phyloP scores from a whole-genome alignment of 2,888 invertebrate genomes.

The Gymnosoma rotundatum region DNA sequence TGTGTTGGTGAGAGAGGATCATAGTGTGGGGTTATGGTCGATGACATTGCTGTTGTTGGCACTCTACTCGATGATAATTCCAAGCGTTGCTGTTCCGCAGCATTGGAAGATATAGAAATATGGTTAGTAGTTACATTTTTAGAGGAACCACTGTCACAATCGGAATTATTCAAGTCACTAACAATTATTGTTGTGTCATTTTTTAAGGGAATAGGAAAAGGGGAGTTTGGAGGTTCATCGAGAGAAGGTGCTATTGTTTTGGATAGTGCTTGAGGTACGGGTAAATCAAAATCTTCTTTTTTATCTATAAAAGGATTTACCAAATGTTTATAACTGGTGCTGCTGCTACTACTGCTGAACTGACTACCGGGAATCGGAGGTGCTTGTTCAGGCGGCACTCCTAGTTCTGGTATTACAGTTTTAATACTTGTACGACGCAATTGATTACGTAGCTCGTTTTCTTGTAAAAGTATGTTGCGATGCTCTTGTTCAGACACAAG shows the following conservation, averaged over 20 bases:
- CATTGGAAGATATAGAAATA: constrained; percentile 71
- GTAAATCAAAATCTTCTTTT: constrained; percentile 76
- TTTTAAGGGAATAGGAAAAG: constrained; percentile 14
- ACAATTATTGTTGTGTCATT: constrained; percentile 46
- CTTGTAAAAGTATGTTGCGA: constrained; percentile 80
- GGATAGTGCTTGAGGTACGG: constrained; percentile 75
- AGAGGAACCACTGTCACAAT: constrained; percentile 70
- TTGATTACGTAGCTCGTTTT: constrained; percentile 81
- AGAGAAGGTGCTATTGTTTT: constrained; percentile 8
- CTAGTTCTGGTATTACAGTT: constrained; percentile 72
- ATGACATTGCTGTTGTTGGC: constrained; percentile 59
- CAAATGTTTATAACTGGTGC: constrained; percentile 74
- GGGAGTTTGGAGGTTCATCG: background rate
- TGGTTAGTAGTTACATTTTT: constrained; percentile 71
- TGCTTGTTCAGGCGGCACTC: constrained; percentile 75
- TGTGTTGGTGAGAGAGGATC: constrained; percentile 78
- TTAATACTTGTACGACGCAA: constrained; percentile 72
- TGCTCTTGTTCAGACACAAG: constrained; percentile 81
- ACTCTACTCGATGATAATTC: constrained; percentile 56
- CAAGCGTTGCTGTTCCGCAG: constrained; percentile 72
- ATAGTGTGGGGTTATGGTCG: constrained; percentile 68
- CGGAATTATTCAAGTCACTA: constrained; percentile 71
- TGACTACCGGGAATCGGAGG: constrained; percentile 75
- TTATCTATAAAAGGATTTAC: constrained; percentile 81
- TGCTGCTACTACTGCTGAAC: constrained; percentile 58